Evolutionary conservation across 2,888 invertebrate genomes (phyloP), one percentile per base, ranked within the genome.

Genomic region (Tetropium fuscum): DNA sequence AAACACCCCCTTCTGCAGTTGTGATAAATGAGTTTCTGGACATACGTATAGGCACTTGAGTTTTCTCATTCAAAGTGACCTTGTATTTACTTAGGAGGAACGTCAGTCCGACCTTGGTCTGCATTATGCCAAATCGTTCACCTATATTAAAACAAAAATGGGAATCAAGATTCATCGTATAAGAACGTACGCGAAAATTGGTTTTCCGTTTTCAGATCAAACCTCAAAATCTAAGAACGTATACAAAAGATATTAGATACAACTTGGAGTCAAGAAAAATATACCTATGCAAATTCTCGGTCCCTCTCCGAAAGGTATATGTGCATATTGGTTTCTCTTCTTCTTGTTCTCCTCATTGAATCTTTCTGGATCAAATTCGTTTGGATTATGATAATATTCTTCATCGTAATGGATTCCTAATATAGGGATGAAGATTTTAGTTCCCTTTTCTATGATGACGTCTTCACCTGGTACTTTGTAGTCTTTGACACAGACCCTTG

Each of bases 21-120:
- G 62, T 43, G 44, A 74, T 58, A 1, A 71, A 22, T 34, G 63
- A 66, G 11, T 55, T 59, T 0, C 71, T 71, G 63, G 76, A 70
- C n/a, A 71, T 53, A 48, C 67, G 63, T 10, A 75, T 54, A 2
- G 74, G 73, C 19, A 63, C 53, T 44, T 67, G 60, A 0, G 76
- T 74, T 58, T 70, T 72, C 22, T 68, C 58, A 49, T 74, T 71
- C 0, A 80, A 64, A 1, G 74, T 71, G 5, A 82, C 61, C 44
- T 73, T 71, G 59, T 74, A 80, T 32, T 78, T 74, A 4, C 65
- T 64, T 0, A 83, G 44, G 11, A 81, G 70, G 30, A 73, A 71
- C 3, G 76, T 72, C 0, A 82, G 25, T 3, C 79, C 82, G 0
- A 79, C 51, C 74, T 82, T 82, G 0, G 80, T 70, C 66, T 83